Evolutionary conservation across 1,140 invertebrate species (phyloP).

Genomic region (Lepidurus arcticus): DNA sequence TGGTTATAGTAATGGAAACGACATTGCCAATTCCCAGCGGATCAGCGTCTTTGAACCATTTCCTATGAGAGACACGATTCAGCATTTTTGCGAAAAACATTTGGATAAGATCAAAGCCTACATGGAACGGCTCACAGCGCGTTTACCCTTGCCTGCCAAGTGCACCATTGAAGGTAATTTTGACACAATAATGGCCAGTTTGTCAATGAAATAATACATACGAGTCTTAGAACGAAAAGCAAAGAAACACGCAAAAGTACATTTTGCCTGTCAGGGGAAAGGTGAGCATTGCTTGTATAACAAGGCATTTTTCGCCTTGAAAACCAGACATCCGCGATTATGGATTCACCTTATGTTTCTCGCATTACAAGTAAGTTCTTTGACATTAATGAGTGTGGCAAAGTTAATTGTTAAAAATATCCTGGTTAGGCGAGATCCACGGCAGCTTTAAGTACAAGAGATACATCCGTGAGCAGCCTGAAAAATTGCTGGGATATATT

Average conservation of each 20-base stretch:
- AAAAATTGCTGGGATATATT: conserved; percentile 90
- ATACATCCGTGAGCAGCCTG: conserved; percentile 71
- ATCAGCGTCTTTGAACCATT: conserved; percentile 82
- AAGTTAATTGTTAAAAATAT: conserved; percentile 26
- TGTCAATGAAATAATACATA: neutral
- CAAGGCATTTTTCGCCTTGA: conserved; percentile 74
- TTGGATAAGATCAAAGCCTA: conserved; percentile 82
- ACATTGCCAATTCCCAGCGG: conserved; percentile 48
- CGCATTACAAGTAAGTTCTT: conserved; percentile 63
- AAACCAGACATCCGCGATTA: conserved; percentile 75
- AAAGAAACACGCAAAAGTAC: conserved; percentile 77
- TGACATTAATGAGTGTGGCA: conserved; percentile 19
- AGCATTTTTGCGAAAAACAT: conserved; percentile 91
- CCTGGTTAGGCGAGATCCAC: conserved; percentile 61
- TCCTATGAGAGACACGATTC: conserved; percentile 80
- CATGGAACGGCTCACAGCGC: conserved; percentile 76
- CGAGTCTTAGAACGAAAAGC: conserved; percentile 60
- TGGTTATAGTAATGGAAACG: neutral
- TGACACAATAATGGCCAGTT: neutral
- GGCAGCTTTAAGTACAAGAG: conserved; percentile 72
- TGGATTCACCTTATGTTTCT: conserved; percentile 96
- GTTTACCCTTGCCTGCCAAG: conserved; percentile 80
- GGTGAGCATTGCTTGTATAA: conserved; percentile 85
- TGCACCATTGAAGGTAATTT: conserved; percentile 78
- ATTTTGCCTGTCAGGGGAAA: conserved; percentile 80